Evolutionary conservation across 2,888 invertebrate species (phyloP), one percentile per base, ranked within the genome.

Genomic region (Papilio gigon): DNA sequence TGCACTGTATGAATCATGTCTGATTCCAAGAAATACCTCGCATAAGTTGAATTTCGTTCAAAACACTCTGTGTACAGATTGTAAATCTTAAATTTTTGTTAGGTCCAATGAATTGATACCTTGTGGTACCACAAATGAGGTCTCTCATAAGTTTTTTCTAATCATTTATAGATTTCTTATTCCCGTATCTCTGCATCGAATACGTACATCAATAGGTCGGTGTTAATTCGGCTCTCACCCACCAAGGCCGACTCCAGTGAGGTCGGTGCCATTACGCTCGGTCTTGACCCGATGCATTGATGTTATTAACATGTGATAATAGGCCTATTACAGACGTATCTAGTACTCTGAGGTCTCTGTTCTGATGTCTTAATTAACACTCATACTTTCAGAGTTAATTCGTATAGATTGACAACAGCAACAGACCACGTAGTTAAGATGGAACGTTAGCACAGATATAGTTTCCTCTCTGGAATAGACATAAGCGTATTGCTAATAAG

Each of bases 231-330:
- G 27, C 47, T 47, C 66, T 67, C 65, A 40, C 67, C 53, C 50
- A 14, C 50, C 67, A 53, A 61, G 67, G 67, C 65, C 58, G 42
- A 44, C 12, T 12, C 47, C 12, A 47, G 47, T 47, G 47, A 47
- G 47, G 47, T 47, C 47, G 47, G 47, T 22, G 35, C 37, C 58
- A 42, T 63, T 61, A 42, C n/a, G 44, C 17, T 35, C 63, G 68
- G 58, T 47, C 68, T 68, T 68, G 68, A 68, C 68, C 68, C 37
- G 58, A 68, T 68, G 47, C 63, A 63, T 20, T 20, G 14, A 20
- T 33, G 27, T 47, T 58, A 68, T 63, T 63, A 63, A 8, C 67
- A 33, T 35, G 33, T 27, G 44, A 12, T 33, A 53, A 27, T 53
- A 17, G 30, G 30, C n/a, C 12, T 27, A 30, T n/a, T 56, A 56